Base-by-base conservation (phyloP, 1,140 invertebrate genomes). In the Apis mellifera region DNA sequence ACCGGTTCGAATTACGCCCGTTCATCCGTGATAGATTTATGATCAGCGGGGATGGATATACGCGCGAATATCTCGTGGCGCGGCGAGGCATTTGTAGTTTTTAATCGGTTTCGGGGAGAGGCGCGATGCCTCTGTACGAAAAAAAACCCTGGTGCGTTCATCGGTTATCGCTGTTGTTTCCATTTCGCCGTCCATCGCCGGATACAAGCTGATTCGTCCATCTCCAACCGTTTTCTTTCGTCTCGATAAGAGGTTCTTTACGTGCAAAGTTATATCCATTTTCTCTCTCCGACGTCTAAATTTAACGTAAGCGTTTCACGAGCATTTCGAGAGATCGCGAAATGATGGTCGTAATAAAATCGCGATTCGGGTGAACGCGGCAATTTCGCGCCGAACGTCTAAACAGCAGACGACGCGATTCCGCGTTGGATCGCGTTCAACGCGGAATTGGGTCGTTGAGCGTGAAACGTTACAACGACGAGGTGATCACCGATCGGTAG, bases 11-110 rank as follows among this genome's bases (percentile, higher is more conserved):
- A 87, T 87, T 86, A 86, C 84, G 76, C 42, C 71, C 77, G 73
- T 70, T 87, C 82, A 73, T 57, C 52, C 85, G 73, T 84, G 85
- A 78, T 83, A 86, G 85, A 86, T 87, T 87, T 87, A 87, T 85
- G 84, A 86, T 87, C 66, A 80, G 50, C 81, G 69, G 32, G 32
- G 32, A 32, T 62, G 75, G 76, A 78, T 72, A 78, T 72, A 72
- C 82, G 81, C 71, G 71, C 19, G 71, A 17, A 55, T 84, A 54
- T 86, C 50, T 86, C 80, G 85, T 73, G 64, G 55, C 21, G n/a
- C 62, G 70, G 13, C 8, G 19, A 75, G 65, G 75, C 62, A 86
- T 84, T 87, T 86, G 71, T 86, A 86, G 82, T 83, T 86, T 86
- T 83, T 55, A 82, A 82, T 82, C 79, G 79, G 54, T 82, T 82